Evolutionary conservation across 2,888 invertebrate genomes (phyloP).

Genomic region (Mimas tiliae): DNA sequence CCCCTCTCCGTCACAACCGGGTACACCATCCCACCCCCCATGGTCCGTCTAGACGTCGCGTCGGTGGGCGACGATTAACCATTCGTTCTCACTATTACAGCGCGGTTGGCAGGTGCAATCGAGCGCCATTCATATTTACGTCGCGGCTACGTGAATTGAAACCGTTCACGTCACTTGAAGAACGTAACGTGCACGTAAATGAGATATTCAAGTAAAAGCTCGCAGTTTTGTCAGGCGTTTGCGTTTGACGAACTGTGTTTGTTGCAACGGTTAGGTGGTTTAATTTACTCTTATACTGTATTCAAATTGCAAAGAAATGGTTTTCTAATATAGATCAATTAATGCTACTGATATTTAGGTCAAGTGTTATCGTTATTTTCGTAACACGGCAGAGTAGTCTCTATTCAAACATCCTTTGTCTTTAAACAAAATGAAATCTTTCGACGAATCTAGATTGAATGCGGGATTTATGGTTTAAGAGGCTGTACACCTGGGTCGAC

Average conservation of each 20-base stretch:
- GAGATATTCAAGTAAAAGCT: constrained; percentile 10
- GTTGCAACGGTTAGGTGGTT: not conserved
- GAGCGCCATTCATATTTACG: constrained; percentile 18
- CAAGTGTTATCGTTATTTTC: not conserved
- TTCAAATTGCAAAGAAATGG: no score
- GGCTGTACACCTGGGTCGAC: not conserved
- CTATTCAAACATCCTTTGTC: not conserved
- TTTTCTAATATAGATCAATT: not conserved
- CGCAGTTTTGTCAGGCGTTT: not conserved
- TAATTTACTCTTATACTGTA: not conserved
- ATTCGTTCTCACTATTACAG: not conserved
- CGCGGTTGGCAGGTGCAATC: constrained; percentile 11
- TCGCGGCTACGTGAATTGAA: constrained; percentile 4
- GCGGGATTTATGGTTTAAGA: not conserved
- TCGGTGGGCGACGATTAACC: constrained; percentile 9
- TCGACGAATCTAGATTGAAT: not conserved
- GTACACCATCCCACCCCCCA: not conserved
- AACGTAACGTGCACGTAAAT: constrained; percentile 16
- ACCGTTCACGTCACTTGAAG: not conserved
- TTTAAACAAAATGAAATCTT: constrained; percentile 1
- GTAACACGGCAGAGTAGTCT: not conserved
- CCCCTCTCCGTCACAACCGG: not conserved
- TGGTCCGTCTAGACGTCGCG: constrained; percentile 22
- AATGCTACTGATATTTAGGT: not conserved
- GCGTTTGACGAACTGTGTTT: constrained; percentile 7